Conservation (phyloP, 1,140 invertebrate species). For the Ceratina australensis region DNA sequence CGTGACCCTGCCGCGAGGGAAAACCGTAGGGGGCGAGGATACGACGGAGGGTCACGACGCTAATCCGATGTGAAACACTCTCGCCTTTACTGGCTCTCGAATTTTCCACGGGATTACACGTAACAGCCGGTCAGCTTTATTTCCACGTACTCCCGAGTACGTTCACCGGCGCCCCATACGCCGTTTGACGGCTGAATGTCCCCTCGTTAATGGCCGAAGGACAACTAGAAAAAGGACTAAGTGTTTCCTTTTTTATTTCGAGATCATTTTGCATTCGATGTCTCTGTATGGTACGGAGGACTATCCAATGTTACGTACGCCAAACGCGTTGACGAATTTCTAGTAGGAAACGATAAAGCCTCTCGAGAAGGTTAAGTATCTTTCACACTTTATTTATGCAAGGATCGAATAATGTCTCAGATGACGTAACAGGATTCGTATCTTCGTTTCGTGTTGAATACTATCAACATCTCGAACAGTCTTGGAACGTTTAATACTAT, state of each 20-base stretch:
- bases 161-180: neutral
- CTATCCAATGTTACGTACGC: no score
- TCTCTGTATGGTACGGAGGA: no score
- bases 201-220: neutral
- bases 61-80: conserved; percentile 44
- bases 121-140: conserved; percentile 29
- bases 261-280: no score
- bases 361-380: no score
- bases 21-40: conserved; percentile 23
- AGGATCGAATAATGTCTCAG: no score
- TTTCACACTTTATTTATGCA: no score
- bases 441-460: no score
- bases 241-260: neutral
- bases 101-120: conserved; percentile 45
- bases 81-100: conserved; percentile 22
- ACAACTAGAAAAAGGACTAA: neutral
- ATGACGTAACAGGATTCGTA: no score
- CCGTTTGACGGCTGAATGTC: conserved; percentile 1
- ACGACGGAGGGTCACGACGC: conserved; percentile 15
- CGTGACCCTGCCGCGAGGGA: conserved; percentile 16
- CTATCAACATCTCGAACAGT: no score
- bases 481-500: no score
- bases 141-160: neutral
- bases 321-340: no score
- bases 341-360: no score